These are phyloP conservation scores for Autographa gamma DNA, from an alignment of 2,888 invertebrate genomes.

Conservation along the genomic window DNA sequence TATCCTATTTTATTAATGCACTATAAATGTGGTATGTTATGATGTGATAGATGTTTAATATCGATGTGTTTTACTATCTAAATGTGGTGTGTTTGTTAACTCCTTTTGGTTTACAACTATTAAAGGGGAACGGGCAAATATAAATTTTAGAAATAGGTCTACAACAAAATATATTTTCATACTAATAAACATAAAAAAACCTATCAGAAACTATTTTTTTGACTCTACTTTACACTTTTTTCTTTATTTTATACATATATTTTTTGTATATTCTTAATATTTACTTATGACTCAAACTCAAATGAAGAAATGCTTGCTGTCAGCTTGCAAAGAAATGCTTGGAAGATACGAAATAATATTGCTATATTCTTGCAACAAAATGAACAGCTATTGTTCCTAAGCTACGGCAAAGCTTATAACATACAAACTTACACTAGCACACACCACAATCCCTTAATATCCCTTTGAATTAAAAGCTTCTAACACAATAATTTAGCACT, in stretches of 20 bases:
- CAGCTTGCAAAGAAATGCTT: neutral
- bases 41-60: slow-evolving; percentile 41
- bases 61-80: slow-evolving; percentile 50
- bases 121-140: slow-evolving; percentile 48
- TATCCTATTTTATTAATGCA: slow-evolving; percentile 44
- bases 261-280: too few relatives aligned
- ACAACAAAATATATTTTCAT: neutral
- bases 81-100: slow-evolving; percentile 51
- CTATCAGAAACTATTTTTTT: too few relatives aligned
- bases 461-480: neutral
- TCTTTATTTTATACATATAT: too few relatives aligned
- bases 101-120: slow-evolving; percentile 28
- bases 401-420: neutral
- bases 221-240: too few relatives aligned
- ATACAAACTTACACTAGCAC: too few relatives aligned
- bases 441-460: too few relatives aligned
- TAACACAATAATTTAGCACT: neutral
- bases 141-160: neutral
- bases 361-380: too few relatives aligned
- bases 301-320: neutral
- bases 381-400: neutral
- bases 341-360: neutral
- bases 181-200: neutral
- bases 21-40: slow-evolving; percentile 21
- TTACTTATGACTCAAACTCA: neutral